These are phyloP conservation scores for Mesitornis unicolor DNA, from an alignment of 2,113 vertebrate species.

Conservation along the genomic window DNA sequence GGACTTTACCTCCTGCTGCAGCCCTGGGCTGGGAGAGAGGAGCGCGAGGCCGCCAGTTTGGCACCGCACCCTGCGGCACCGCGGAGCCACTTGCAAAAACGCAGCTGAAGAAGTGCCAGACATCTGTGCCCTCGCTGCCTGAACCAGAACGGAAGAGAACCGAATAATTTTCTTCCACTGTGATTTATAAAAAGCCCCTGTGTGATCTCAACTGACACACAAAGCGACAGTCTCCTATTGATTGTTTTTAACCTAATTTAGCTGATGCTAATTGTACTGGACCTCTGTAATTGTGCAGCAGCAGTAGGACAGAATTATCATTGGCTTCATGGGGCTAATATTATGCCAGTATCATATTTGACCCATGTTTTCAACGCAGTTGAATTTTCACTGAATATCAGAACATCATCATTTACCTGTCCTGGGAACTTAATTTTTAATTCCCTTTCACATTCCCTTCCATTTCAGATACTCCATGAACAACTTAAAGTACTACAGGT, in stretches of 20 bases:
- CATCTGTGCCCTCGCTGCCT: slow-evolving; percentile 33
- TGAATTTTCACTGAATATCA: background rate
- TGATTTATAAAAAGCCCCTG: slow-evolving; percentile 13
- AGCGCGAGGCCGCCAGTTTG: background rate
- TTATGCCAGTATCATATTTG: background rate
- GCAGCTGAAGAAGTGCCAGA: slow-evolving; percentile 29
- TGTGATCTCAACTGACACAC: background rate
- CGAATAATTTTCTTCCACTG: slow-evolving; percentile 5
- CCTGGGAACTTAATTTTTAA: background rate
- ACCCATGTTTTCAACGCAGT: background rate
- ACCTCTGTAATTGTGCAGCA: background rate
- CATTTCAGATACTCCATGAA: background rate
- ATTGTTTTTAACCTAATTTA: slow-evolving; percentile 43
- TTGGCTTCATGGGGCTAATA: background rate
- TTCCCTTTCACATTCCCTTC: background rate
- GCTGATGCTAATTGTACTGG: background rate
- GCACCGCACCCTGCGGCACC: background rate
- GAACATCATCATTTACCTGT: background rate
- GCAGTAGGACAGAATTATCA: background rate
- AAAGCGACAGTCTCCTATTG: background rate
- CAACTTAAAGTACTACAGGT: background rate
- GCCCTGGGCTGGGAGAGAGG: background rate
- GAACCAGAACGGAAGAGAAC: slow-evolving; percentile 29
- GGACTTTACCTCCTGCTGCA: slow-evolving; percentile 9
- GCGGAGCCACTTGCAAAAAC: background rate